Conservation (phyloP, 2,113 vertebrate species). For the Crotalus helleri region DNA sequence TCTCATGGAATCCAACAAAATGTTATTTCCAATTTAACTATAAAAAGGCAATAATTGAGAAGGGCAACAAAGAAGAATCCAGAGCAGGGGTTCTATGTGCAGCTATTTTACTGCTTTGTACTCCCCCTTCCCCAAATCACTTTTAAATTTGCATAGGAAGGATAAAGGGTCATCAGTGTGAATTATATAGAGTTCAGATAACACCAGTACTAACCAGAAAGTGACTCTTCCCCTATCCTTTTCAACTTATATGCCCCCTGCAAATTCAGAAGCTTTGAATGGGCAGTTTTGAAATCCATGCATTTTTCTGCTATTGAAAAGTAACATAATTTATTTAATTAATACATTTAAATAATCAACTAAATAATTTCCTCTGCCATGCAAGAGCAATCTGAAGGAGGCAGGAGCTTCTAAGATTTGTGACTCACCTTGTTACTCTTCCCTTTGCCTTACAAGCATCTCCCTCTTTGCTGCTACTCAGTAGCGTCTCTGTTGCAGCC, state of each 20-base stretch:
- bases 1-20: neutral
- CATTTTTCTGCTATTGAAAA: neutral
- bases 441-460: neutral
- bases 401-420: accelerated
- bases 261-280: neutral
- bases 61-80: neutral
- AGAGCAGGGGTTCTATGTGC: neutral
- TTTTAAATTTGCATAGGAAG: neutral
- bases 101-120: neutral
- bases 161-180: neutral
- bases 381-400: neutral
- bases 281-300: neutral
- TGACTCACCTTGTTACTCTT: constrained; percentile 42
- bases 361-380: neutral
- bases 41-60: neutral
- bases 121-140: neutral
- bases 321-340: neutral
- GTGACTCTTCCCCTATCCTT: neutral
- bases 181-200: neutral
- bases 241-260: neutral
- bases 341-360: neutral
- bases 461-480: neutral
- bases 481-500: neutral
- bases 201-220: neutral
- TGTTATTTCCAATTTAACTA: neutral